Evolutionary conservation across 1,140 invertebrate species (phyloP).

Genomic region (Leptestheria dahalacensis): DNA sequence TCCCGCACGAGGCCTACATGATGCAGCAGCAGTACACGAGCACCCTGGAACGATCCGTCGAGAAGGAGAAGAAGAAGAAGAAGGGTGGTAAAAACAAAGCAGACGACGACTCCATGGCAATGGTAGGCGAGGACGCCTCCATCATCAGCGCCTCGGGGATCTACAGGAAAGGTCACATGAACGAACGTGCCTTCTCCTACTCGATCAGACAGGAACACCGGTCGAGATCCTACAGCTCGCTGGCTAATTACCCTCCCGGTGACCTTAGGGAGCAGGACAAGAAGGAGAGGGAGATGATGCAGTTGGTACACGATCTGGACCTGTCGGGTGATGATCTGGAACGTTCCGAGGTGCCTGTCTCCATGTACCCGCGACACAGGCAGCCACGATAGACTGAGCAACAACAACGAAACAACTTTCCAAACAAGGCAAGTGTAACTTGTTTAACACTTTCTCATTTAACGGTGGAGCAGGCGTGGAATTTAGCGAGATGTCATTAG

Average conservation of each 20-base stretch:
- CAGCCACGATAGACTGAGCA: constrained; percentile 8
- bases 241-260: constrained; percentile 23
- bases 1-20: constrained; percentile 42
- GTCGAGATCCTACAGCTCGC: constrained; percentile 25
- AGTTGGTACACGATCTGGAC: constrained; percentile 72
- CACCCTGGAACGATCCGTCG: constrained; percentile 26
- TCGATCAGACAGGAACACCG: constrained; percentile 58
- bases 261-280: constrained; percentile 49
- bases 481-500: too few species aligned
- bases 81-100: constrained; percentile 27
- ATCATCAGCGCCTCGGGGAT: constrained; percentile 58
- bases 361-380: constrained; percentile 19
- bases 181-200: constrained; percentile 84
- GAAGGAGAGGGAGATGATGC: constrained; percentile 78
- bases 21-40: constrained; percentile 42
- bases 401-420: background rate
- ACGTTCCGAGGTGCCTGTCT: constrained; percentile 29
- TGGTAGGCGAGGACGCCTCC: constrained; percentile 61
- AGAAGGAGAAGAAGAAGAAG: constrained; percentile 26
- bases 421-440: too few species aligned
- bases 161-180: constrained; percentile 75
- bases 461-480: too few species aligned
- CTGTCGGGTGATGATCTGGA: constrained; percentile 60
- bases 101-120: constrained; percentile 39
- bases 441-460: too few species aligned